Evolutionary conservation across 2,888 invertebrate species (phyloP).

Genomic region (Lissonota sp.): DNA sequence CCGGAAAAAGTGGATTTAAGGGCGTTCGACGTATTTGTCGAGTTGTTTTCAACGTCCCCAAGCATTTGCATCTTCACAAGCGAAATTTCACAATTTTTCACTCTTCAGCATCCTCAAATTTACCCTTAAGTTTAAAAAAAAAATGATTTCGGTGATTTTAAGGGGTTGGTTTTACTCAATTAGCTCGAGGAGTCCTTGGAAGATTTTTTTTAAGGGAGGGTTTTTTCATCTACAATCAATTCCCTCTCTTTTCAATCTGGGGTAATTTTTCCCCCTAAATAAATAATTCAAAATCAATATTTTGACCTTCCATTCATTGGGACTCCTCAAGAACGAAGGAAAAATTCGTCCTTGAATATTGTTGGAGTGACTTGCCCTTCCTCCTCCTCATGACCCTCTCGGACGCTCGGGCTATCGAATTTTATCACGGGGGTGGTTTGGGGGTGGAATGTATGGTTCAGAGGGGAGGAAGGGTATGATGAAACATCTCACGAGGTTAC

Average conservation of each 20-base stretch:
- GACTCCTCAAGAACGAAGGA: not conserved
- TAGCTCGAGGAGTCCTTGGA: no score
- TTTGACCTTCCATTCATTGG: no score
- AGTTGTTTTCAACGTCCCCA: slow-evolving; percentile 73
- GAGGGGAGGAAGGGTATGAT: slow-evolving; percentile 32
- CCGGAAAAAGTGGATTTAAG: slow-evolving; percentile 76
- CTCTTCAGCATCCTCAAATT: slow-evolving; percentile 35
- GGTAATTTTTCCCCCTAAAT: no score
- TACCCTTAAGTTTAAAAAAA: no score
- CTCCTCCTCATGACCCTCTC: not conserved
- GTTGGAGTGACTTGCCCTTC: slow-evolving; percentile 2
- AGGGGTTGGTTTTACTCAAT: no score
- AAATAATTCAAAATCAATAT: no score
- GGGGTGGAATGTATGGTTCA: not conserved
- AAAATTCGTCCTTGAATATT: slow-evolving; percentile 68
- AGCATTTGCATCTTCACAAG: not conserved
- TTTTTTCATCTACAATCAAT: no score
- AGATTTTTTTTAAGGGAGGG: no score
- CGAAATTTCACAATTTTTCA: slow-evolving; percentile 25
- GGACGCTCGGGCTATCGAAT: not conserved
- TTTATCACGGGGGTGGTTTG: no score
- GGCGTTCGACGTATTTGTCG: slow-evolving; percentile 76
- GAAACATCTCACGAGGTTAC: slow-evolving; percentile 64
- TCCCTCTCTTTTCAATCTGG: no score
- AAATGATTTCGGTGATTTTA: no score